Evolutionary conservation across 1,140 invertebrate genomes (phyloP).

Genomic region (Drosophila jambulina): DNA sequence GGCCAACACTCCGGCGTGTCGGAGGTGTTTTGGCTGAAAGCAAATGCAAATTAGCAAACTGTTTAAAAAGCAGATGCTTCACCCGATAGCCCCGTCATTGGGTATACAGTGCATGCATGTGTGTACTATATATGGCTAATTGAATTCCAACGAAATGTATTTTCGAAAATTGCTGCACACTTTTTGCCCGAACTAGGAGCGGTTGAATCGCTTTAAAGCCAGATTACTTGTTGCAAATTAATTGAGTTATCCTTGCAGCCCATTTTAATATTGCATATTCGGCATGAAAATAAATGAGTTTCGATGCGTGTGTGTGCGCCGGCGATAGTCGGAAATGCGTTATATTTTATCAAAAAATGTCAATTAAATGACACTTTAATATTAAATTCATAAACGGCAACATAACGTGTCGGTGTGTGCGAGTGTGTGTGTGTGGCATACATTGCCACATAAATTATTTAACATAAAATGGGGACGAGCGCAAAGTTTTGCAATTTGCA

Average conservation of each 20-base stretch:
- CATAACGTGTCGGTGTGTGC: conserved; percentile 3
- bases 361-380: conserved; percentile 82
- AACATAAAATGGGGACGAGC: conserved; percentile 66
- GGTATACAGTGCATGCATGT: not conserved
- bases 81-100: not conserved
- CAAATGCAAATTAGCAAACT: conserved; percentile 76
- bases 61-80: conserved; percentile 67
- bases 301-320: conserved; percentile 38
- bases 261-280: conserved; percentile 47
- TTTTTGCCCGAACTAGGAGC: conserved; percentile 23
- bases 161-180: conserved; percentile 29
- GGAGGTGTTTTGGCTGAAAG: conserved; percentile 68
- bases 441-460: conserved; percentile 76
- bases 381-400: conserved; percentile 80
- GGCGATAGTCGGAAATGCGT: conserved; percentile 33
- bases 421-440: conserved; percentile 38
- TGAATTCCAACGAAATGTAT: conserved; percentile 51
- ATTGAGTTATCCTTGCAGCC: conserved; percentile 65
- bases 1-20: conserved; percentile 21
- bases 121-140: conserved; percentile 34
- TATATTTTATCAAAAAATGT: conserved; percentile 52
- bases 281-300: conserved; percentile 52
- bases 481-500: conserved; percentile 74
- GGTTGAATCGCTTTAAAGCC: conserved; percentile 52
- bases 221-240: conserved; percentile 69